Conservation (phyloP, 2,888 invertebrate species). For the Antheraea assamensis region DNA sequence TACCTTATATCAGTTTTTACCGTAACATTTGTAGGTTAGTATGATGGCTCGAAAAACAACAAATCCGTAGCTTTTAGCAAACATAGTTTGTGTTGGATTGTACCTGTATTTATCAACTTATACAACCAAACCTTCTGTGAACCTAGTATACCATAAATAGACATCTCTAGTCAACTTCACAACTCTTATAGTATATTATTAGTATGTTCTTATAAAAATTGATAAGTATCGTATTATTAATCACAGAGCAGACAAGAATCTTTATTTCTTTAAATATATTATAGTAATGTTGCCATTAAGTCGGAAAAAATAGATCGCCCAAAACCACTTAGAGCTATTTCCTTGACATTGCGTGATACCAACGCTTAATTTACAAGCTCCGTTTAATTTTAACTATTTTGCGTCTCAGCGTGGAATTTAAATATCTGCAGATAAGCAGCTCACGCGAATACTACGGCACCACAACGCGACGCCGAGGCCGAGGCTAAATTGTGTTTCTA, state of each 20-base stretch:
- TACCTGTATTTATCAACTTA: too few relatives aligned
- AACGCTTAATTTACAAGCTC: constrained; percentile 80
- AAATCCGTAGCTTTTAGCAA: too few relatives aligned
- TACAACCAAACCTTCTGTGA: too few relatives aligned
- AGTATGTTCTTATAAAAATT: too few relatives aligned
- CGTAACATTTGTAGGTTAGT: too few relatives aligned
- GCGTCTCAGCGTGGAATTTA: constrained; percentile 70
- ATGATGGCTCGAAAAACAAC: too few relatives aligned
- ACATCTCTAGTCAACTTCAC: too few relatives aligned
- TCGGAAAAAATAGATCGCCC: constrained; percentile 65
- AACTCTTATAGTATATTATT: too few relatives aligned
- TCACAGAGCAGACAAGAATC: constrained; percentile 12
- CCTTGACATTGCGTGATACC: constrained; percentile 78
- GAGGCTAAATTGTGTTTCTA: constrained; percentile 65
- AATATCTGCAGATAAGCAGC: constrained; percentile 77
- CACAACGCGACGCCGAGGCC: constrained; percentile 51
- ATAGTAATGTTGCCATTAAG: constrained; percentile 44
- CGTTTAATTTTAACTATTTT: constrained; percentile 76
- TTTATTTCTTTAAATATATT: constrained; percentile 14
- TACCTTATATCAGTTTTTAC: too few relatives aligned
- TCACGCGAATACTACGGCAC: constrained; percentile 69
- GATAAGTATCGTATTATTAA: background rate
- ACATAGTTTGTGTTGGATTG: too few relatives aligned
- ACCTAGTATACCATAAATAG: too few relatives aligned
- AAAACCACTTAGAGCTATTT: constrained; percentile 77